phyloP scores from a whole-genome alignment of 2,888 invertebrate genomes.

The Matsumyia berberina region DNA sequence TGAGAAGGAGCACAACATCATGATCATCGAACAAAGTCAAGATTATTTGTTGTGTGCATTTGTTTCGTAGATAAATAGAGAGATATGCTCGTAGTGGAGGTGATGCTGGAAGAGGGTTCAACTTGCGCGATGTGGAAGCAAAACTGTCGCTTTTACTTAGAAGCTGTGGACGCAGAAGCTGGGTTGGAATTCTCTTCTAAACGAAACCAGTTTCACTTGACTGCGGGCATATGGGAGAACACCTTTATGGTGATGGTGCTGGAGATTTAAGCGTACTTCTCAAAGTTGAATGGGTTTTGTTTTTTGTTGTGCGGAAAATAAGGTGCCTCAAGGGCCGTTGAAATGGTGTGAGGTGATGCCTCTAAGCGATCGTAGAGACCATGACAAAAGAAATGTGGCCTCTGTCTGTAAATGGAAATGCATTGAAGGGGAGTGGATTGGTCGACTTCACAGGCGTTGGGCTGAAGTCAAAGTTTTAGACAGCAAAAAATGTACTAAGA shows the following conservation, averaged over 20 bases:
- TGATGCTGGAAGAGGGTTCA: slow-evolving; percentile 28
- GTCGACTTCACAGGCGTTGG: no score
- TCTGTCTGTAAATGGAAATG: slow-evolving; percentile 10
- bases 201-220: slow-evolving; percentile 41
- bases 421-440: background rate
- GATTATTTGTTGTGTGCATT: slow-evolving; percentile 73
- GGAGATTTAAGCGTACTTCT: slow-evolving; percentile 38
- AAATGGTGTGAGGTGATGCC: slow-evolving; percentile 46
- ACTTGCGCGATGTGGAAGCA: slow-evolving; percentile 47
- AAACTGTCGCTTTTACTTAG: slow-evolving; percentile 70
- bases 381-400: slow-evolving; percentile 11
- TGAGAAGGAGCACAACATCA: slow-evolving; percentile 46
- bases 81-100: slow-evolving; percentile 30
- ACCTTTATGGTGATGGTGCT: slow-evolving; percentile 22
- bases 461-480: no score
- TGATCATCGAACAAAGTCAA: slow-evolving; percentile 72
- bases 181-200: slow-evolving; percentile 17
- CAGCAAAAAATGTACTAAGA: no score
- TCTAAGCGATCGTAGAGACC: slow-evolving; percentile 8
- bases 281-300: slow-evolving; percentile 35
- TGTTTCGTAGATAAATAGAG: slow-evolving; percentile 72
- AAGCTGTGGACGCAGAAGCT: slow-evolving; percentile 24
- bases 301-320: background rate
- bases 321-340: slow-evolving; percentile 54
- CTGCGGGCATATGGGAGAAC: background rate